Evolutionary conservation across 1,140 invertebrate species (phyloP), one percentile per base, ranked within the genome.

Genomic region (Diorhabda sublineata): DNA sequence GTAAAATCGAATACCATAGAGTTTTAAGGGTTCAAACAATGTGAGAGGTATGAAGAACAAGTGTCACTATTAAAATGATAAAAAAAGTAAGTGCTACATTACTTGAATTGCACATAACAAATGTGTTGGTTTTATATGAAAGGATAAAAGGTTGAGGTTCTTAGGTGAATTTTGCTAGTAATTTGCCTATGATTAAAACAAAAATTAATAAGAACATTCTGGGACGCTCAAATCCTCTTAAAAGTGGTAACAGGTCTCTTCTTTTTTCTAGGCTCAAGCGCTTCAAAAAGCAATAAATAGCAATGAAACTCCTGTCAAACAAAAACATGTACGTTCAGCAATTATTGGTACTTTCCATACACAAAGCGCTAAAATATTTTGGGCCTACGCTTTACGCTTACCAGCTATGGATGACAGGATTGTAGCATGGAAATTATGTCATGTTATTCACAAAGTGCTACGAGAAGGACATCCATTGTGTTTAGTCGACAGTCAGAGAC

Each of bases 391-490:
- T 11, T 82, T 91, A 8, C 87, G 91, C 58, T 88, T 95, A 65
- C 95, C 94, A 0, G 81, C 97, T 3, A 91, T 95, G 82, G 94
- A 95, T 69, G 94, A 97, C 84, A 89, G 94, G 61, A 97, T 99
- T 73, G 89, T 97, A 41, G 94, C 95, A 3, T 99, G 98, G 98
- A 99, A 99, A 82, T 98, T 99, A 83, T 98, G 96, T 78, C 95
- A 99, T 85, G 92, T 98, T 64, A 85, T 98, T 4, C 97, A 99
- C 82, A 99, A 98, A 83, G 86, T 99, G 45, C 82, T 99, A 58
- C 85, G 97, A 9, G 98, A 99, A 83, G 97, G 96, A 3, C 96
- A 99, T 83, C 87, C 88, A 42, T 89, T 92, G 74, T 93, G 94
- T 68, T 84, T 95, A 5, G 85, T 88, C n/a, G 92, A 97, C 79